Conservation (phyloP, 2,888 invertebrate genomes). For the Oscheius myriophilus region DNA sequence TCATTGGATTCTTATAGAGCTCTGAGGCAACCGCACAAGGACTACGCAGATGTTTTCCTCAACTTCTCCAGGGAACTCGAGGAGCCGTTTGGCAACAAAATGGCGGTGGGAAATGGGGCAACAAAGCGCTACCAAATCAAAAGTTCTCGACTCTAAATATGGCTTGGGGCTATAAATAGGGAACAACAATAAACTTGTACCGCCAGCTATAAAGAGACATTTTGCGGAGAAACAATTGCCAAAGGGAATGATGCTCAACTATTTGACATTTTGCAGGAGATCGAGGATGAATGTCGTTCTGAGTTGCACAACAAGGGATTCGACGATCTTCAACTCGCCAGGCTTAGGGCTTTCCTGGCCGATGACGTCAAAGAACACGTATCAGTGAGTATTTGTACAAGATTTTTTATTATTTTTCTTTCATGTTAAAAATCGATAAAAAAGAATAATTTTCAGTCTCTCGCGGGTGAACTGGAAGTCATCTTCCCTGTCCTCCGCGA, state of each 20-base stretch:
- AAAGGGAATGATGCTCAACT: no score
- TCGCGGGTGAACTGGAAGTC: conserved; percentile 49
- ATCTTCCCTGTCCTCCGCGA: conserved; percentile 60
- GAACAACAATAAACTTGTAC: no score
- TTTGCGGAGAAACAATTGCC: no score
- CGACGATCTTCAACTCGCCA: conserved; percentile 37
- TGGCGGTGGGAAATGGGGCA: conserved; percentile 50
- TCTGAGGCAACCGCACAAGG: conserved; percentile 44
- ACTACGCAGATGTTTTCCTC: conserved; percentile 60
- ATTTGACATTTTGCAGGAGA: conserved; percentile 47
- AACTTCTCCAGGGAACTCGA: conserved; percentile 53
- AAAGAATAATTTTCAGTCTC: conserved; percentile 31
- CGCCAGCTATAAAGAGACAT: no score
- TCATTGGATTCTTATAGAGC: conserved; percentile 30
- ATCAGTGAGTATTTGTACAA: no score
- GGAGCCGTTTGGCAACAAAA: conserved; percentile 46
- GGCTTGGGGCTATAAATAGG: no score
- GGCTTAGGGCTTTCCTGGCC: conserved; percentile 49
- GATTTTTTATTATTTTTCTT: neutral
- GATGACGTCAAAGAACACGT: conserved; percentile 57
- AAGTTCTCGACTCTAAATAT: conserved; percentile 4
- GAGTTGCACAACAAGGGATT: conserved; percentile 50
- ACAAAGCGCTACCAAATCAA: neutral
- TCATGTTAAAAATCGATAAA: no score
- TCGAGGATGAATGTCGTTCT: conserved; percentile 54